Evolutionary conservation across 2,797 vertebrate genomes (phyloP).

Genomic region (Cichlasoma orientale): DNA sequence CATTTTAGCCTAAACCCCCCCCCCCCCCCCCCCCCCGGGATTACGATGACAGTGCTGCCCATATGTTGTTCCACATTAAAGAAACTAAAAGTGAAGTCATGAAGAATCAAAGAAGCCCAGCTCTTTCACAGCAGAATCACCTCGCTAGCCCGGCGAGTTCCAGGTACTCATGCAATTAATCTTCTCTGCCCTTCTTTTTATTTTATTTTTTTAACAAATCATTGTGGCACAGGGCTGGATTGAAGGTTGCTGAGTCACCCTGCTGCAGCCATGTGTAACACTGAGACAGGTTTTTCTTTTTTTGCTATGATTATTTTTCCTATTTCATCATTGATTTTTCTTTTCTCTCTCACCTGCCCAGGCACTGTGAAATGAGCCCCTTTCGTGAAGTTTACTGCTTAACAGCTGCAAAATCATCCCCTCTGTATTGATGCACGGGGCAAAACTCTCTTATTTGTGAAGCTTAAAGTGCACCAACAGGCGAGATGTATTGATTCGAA

Average conservation of each 20-base stretch:
- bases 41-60: neutral
- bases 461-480: constrained; percentile 13
- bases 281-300: neutral
- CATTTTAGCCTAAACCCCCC: neutral
- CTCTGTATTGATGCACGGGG: neutral
- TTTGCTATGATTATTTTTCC: neutral
- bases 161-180: neutral
- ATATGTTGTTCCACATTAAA: neutral
- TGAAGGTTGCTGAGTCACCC: neutral
- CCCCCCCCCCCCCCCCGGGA: neutral
- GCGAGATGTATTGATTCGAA: constrained; percentile 1
- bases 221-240: neutral
- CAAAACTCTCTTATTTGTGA: neutral
- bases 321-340: constrained; percentile 24
- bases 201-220: neutral
- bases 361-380: constrained; percentile 10
- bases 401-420: constrained; percentile 21
- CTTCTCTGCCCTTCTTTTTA: neutral
- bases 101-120: neutral
- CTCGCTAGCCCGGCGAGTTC: neutral
- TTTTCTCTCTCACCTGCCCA: neutral
- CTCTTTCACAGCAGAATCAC: neutral
- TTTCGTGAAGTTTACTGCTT: constrained; percentile 15
- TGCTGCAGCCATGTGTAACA: neutral
- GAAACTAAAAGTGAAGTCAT: neutral